Evolutionary conservation across 2,888 invertebrate genomes (phyloP).

Genomic region (Watsonalla binaria): DNA sequence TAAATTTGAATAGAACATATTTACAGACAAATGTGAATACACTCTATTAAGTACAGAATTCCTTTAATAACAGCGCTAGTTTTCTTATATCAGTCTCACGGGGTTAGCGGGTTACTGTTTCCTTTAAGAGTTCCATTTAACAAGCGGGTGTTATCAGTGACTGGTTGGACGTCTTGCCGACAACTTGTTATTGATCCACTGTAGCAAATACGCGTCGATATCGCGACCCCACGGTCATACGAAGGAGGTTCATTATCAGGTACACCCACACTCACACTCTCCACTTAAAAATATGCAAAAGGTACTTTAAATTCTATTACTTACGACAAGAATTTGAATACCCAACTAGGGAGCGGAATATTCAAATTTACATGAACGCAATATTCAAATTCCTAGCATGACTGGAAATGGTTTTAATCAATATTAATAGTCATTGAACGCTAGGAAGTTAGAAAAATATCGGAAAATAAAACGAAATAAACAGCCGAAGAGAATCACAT

Average conservation of each 20-base stretch:
- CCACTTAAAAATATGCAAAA: slow-evolving; percentile 8
- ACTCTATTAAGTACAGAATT: not conserved
- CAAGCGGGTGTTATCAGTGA: slow-evolving; percentile 25
- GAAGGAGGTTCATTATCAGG: slow-evolving; percentile 31
- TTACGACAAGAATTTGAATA: no score
- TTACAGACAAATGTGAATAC: no score
- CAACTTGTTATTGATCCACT: slow-evolving; percentile 42
- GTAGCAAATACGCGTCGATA: slow-evolving; percentile 20
- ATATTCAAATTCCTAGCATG: not conserved
- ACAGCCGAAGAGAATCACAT: not conserved
- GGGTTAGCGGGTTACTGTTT: slow-evolving; percentile 20
- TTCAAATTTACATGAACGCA: not conserved
- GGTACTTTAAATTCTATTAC: not conserved
- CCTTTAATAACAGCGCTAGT: not conserved
- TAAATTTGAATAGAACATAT: not conserved
- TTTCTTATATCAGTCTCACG: not conserved
- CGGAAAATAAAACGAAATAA: not conserved
- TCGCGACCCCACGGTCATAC: slow-evolving; percentile 28
- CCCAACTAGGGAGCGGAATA: not conserved
- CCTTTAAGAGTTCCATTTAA: slow-evolving; percentile 19
- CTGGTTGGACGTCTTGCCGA: slow-evolving; percentile 21
- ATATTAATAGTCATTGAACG: not conserved
- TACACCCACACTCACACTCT: slow-evolving; percentile 14
- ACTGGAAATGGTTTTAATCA: not conserved
- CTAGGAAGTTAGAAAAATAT: not conserved